Conservation (phyloP, 1,140 invertebrate species). For the Brachionus rotundiformis region DNA sequence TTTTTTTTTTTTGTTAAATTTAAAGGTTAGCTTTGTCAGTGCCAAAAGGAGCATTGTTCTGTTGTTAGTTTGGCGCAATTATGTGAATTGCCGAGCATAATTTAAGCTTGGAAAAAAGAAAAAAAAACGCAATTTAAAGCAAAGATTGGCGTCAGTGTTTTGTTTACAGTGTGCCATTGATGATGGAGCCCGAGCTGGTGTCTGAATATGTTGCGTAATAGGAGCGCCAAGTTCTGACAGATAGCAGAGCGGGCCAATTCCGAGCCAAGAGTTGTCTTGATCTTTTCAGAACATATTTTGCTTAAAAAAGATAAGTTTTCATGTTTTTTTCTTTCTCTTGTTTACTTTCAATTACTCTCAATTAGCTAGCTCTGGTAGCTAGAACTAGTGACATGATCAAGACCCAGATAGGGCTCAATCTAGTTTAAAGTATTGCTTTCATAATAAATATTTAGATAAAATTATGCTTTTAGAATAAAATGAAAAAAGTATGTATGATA, state of each 20-base stretch:
- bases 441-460: neutral
- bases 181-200: neutral
- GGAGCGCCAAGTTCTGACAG: neutral
- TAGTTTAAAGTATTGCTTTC: conserved; percentile 10
- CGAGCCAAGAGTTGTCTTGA: neutral
- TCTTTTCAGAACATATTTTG: neutral
- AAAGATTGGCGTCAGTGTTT: neutral
- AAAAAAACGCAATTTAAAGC: neutral
- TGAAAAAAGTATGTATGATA: too few relatives aligned
- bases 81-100: neutral
- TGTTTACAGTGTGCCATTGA: neutral
- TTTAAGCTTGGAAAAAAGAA: neutral
- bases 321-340: neutral
- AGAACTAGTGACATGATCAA: neutral
- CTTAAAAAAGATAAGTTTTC: conserved; percentile 4
- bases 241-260: neutral
- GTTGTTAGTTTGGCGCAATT: neutral
- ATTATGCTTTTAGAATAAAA: too few relatives aligned
- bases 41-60: too few relatives aligned
- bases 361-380: neutral
- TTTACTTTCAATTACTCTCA: too few relatives aligned
- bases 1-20: too few relatives aligned
- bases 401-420: neutral
- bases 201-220: neutral
- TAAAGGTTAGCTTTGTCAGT: neutral